These are phyloP conservation scores for Salvelinus alpinus DNA, from an alignment of 2,113 vertebrate species.

Conservation along the genomic window DNA sequence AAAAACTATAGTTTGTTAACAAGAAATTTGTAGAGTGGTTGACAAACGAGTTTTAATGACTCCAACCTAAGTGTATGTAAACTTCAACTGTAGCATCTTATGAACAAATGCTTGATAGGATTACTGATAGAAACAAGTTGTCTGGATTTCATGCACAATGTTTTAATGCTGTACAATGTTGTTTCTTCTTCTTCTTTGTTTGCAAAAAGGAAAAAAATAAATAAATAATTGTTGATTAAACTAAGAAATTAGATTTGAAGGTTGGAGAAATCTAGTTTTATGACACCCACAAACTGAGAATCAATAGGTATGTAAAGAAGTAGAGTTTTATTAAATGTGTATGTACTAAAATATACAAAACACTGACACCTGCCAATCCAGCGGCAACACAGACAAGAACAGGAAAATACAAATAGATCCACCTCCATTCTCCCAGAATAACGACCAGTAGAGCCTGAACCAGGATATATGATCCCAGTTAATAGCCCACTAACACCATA, in stretches of 20 bases:
- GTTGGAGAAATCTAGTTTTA: not conserved
- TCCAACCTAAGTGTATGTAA: no score
- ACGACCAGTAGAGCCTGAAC: conserved; percentile 29
- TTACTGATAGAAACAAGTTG: no score
- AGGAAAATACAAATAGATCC: conserved; percentile 55
- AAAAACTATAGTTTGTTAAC: no score
- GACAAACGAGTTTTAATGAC: no score
- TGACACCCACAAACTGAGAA: not conserved
- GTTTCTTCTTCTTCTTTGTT: no score
- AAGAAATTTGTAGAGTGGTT: no score
- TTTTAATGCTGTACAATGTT: no score
- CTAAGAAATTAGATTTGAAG: no score
- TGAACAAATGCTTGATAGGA: no score
- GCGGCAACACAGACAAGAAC: conserved; percentile 73
- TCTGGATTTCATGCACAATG: no score
- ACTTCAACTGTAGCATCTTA: no score
- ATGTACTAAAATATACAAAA: conserved; percentile 82
- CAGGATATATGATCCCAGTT: conserved; percentile 2
- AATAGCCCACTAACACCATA: not conserved
- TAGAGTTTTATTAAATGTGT: conserved; percentile 68
- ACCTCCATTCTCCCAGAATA: conserved; percentile 56
- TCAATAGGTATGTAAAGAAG: conserved; percentile 25
- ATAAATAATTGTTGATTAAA: no score
- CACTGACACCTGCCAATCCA: conserved; percentile 82
- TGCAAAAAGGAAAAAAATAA: not conserved